Conservation (phyloP, 2,888 invertebrate genomes). For the Aporophyla nigra region DNA sequence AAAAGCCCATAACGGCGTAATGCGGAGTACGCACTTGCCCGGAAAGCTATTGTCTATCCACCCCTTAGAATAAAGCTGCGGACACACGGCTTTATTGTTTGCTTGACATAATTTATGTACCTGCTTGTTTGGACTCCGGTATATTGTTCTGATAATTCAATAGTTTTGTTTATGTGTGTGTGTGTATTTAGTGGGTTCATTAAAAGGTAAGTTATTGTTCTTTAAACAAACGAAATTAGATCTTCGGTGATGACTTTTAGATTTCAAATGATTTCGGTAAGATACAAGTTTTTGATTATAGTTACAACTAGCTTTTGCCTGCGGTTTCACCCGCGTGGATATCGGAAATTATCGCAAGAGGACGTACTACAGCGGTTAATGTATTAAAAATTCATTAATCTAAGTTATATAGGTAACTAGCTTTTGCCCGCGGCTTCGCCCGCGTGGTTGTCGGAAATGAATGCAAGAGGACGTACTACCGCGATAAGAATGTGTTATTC, state of each 20-base stretch:
- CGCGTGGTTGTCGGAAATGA: too few relatives aligned
- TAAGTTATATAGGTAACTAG: too few relatives aligned
- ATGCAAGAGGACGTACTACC: too few relatives aligned
- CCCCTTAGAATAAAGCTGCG: constrained; percentile 68
- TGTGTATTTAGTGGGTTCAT: constrained; percentile 20
- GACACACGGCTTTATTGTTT: constrained; percentile 70
- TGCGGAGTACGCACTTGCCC: constrained; percentile 70
- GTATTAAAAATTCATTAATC: too few relatives aligned
- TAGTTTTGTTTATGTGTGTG: constrained; percentile 40
- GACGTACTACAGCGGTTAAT: too few relatives aligned
- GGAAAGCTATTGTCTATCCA: constrained; percentile 74
- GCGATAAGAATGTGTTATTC: too few relatives aligned
- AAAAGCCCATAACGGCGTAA: constrained; percentile 68
- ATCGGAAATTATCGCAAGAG: too few relatives aligned
- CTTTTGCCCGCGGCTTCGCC: too few relatives aligned
- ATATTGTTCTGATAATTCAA: constrained; percentile 54
- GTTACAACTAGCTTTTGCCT: neutral
- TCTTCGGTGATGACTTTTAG: neutral
- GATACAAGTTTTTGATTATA: neutral
- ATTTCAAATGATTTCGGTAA: too few relatives aligned
- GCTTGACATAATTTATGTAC: constrained; percentile 68
- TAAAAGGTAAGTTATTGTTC: constrained; percentile 3
- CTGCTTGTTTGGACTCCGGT: constrained; percentile 45
- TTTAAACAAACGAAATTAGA: neutral
- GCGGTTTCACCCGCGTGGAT: too few relatives aligned